Evolutionary conservation across 2,113 vertebrate species (phyloP).

Genomic region (Caracal caracal): DNA sequence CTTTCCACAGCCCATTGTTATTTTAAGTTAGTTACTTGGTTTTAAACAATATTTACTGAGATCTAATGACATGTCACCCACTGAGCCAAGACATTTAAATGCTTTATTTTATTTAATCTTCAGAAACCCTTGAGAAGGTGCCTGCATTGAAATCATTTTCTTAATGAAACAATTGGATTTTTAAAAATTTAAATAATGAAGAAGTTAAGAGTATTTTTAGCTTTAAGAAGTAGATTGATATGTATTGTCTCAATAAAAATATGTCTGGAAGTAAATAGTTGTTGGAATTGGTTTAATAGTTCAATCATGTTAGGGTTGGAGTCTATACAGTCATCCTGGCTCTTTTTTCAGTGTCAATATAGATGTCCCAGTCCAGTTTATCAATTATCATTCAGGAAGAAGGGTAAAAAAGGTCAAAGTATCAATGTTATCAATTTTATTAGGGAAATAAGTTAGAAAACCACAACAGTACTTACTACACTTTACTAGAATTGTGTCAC

Average conservation of each 20-base stretch:
- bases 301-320: not conserved
- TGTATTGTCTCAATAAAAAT: not conserved
- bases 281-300: not conserved
- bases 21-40: not conserved
- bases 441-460: slow-evolving; percentile 25
- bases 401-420: not conserved
- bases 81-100: not conserved
- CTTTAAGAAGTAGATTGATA: not conserved
- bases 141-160: not conserved
- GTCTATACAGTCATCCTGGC: not conserved
- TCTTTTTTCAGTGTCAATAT: not conserved
- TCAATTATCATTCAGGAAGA: not conserved
- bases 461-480: not conserved
- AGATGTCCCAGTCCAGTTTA: not conserved
- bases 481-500: not conserved
- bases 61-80: not conserved
- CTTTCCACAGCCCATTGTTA: not conserved
- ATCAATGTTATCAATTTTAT: not conserved
- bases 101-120: not conserved
- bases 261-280: not conserved
- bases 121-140: not conserved
- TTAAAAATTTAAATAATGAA: not conserved
- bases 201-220: not conserved
- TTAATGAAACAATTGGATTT: not conserved
- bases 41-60: not conserved